Evolutionary conservation across 2,888 invertebrate species (phyloP), one percentile per base, ranked within the genome.

Genomic region (Pseudococcus viburni): DNA sequence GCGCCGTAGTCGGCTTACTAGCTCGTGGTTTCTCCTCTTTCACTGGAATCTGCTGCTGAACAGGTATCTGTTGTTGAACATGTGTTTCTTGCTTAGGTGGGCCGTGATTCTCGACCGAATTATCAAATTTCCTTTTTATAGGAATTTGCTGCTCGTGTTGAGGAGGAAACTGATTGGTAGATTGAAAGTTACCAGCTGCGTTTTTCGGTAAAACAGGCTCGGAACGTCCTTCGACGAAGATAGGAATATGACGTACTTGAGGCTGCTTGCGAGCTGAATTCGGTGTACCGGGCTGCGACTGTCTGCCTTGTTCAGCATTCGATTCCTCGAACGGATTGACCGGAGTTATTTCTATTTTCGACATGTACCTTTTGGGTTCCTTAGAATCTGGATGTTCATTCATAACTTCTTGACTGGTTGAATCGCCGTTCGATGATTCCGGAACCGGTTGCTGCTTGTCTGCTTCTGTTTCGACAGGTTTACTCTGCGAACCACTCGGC

Each of bases 201-300:
- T 93, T 93, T 91, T 94, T 94, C 89, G 95, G 95, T 88, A 95
- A 93, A 19, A 96, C 94, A 0, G 96, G 96, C 91, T 95, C 95
- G 90, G 96, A 95, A 87, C 96, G 93, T 9, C 96, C 96, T 92
- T 97, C 97, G 0, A 97, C 96, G 91, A 96, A 95, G 90, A 97
- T 97, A 33, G 97, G 97, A 92, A 97, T 97, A 91, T 96, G 95
- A 89, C 97, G 93, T 84, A 96, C 95, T 90, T 94, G 94, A 77
- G 94, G 92, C 90, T 92, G 91, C 84, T 90, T 91, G 90, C 91
- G 88, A 68, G 39, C 84, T 33, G 89, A 85, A 8, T 89, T 86
- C n/a, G 88, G 87, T 88, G 90, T 86, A 89, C 90, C 55, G 89
- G 90, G 77, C 89, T 89, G 85, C 90, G 91, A 48, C 90, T 90